Base-by-base conservation (phyloP, 2,888 invertebrate species). In the Cryptocheilus praepositus region DNA sequence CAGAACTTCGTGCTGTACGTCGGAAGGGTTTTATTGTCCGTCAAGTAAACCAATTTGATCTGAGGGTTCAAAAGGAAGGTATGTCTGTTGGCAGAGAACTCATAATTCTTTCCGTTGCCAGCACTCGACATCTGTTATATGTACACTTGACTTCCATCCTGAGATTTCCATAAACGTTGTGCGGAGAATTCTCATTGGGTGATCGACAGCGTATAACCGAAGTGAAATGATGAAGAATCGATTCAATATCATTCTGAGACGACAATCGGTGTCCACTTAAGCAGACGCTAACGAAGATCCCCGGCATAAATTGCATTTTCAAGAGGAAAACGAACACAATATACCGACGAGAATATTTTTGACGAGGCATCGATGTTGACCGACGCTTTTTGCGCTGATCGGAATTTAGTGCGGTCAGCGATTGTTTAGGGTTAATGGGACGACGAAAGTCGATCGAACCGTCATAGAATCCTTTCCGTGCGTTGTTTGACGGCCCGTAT, bases 11-110 rank as follows among this genome's bases (percentile, higher is more conserved):
- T 11, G 36, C 36, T 5, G 4, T 7, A 11, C 36, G 36, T 11
- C 36, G 60, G 46, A 62, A 73, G 71, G 62, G 60, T 67, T 70
- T 21, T 16, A 43, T 64, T 45, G 52, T 57, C 55, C 44, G 51
- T 25, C 19, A 28, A 19, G 45, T 18, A 51, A 51, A 51, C 56
- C n/a, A 43, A 52, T 15, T 18, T 46, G 63, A n/a, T 7, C 28
- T 56, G 52, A 28, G 43, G 56, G 43, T 64, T 68, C 56, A 64
- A 49, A 65, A 60, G 43, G 44, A 56, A 56, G 36, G 56, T 64
- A 68, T 60, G 60, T 56, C 60, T 68, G 67, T 64, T 68, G 60
- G 67, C 64, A 64, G 44, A 68, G 67, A 45, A 61, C 64, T 68
- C 60, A 60, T 58, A 22, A 36, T 45, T 46, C 54, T 28, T 54